Evolutionary conservation across 2,888 invertebrate species (phyloP).

Genomic region (Gibbula magus): DNA sequence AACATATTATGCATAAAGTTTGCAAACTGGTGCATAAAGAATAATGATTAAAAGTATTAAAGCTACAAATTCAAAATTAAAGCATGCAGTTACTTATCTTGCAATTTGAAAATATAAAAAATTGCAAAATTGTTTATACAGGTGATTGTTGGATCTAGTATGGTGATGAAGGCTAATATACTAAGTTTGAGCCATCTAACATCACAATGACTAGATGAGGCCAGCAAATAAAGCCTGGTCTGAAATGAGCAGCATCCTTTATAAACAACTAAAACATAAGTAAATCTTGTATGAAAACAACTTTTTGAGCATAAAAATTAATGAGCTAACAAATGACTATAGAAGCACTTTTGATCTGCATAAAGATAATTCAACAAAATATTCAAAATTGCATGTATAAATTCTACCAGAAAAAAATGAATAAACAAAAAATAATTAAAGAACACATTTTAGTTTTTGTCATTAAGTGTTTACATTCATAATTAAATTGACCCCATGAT

Average conservation of each 20-base stretch:
- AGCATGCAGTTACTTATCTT: not conserved
- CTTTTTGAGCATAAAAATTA: not conserved
- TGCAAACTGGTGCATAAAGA: not conserved
- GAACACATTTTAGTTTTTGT: too few relatives aligned
- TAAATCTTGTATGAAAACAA: not conserved
- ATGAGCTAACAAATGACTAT: too few relatives aligned
- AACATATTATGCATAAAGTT: not conserved
- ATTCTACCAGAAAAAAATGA: too few relatives aligned
- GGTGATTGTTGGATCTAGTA: not conserved
- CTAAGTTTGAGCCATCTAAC: not conserved
- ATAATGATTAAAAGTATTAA: not conserved
- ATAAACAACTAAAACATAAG: not conserved
- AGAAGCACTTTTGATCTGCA: too few relatives aligned
- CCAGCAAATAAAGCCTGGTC: not conserved
- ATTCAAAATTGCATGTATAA: too few relatives aligned
- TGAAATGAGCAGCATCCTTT: not conserved
- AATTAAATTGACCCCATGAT: too few relatives aligned
- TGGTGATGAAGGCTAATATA: not conserved
- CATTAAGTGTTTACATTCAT: too few relatives aligned
- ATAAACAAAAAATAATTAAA: too few relatives aligned
- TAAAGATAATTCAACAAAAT: too few relatives aligned
- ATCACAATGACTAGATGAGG: not conserved
- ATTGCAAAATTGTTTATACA: not conserved
- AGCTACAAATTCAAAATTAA: conserved; percentile 1
- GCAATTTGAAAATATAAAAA: not conserved